A percentile compares a stretch with the other conserved stretches of the same genome.
Conservation (phyloP, 2,797 vertebrate species). For the Morus bassanus region DNA sequence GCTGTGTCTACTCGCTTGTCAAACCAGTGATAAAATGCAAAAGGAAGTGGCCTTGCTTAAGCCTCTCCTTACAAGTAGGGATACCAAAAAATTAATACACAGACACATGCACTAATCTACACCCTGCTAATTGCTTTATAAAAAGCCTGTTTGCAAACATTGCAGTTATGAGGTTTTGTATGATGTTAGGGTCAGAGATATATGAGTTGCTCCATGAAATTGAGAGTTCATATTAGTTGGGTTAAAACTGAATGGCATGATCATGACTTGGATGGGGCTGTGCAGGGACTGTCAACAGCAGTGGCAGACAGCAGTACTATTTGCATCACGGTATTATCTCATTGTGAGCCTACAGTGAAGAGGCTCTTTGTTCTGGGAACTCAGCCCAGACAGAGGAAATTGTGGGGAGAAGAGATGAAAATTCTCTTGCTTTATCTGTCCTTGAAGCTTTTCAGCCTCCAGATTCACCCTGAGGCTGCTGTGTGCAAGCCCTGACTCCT, state of each 20-base stretch:
- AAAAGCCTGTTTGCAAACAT: background rate
- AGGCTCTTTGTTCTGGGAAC: conserved; percentile 15
- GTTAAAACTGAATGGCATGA: background rate
- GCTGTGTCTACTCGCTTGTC: background rate
- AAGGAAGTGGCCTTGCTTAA: background rate
- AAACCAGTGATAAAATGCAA: background rate
- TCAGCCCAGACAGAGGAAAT: conserved; percentile 6
- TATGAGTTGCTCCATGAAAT: background rate
- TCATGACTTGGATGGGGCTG: background rate
- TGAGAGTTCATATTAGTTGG: background rate
- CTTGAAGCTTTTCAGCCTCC: background rate
- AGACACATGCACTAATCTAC: background rate
- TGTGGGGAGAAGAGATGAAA: background rate
- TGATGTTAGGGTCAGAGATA: background rate
- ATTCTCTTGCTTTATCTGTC: background rate
- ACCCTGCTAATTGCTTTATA: background rate
- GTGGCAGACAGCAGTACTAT: background rate
- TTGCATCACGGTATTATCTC: background rate
- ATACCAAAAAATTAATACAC: background rate
- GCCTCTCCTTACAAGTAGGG: background rate
- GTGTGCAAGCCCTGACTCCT: background rate
- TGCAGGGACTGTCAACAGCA: background rate
- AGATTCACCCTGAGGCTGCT: background rate
- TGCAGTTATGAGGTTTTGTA: background rate
- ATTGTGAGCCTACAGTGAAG: background rate